phyloP scores from a whole-genome alignment of 2,797 vertebrate genomes.

The Simalia tracyae region DNA sequence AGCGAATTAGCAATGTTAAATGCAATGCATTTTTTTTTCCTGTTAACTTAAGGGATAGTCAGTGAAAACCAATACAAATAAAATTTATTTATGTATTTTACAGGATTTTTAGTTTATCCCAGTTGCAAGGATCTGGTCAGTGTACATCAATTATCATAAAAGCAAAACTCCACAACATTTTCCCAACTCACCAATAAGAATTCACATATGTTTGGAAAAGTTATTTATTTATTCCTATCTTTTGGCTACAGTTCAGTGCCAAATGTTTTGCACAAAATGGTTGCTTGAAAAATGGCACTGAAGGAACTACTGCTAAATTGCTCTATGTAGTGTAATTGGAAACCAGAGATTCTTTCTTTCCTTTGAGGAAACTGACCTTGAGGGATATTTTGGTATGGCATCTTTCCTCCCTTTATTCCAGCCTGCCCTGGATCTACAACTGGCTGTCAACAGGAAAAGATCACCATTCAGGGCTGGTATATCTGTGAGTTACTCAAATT shows the following conservation, averaged over 20 bases:
- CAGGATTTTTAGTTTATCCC: too few species aligned
- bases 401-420: background rate
- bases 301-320: background rate
- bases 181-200: too few species aligned
- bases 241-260: constrained; percentile 40
- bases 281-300: constrained; percentile 33
- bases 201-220: background rate
- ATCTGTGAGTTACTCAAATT: background rate
- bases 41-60: constrained; percentile 9
- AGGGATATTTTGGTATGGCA: background rate
- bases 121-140: too few species aligned
- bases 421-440: background rate
- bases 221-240: constrained; percentile 32
- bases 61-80: constrained; percentile 29
- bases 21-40: constrained; percentile 16
- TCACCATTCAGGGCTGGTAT: too few species aligned
- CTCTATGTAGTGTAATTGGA: background rate
- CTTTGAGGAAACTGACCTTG: background rate
- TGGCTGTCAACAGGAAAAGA: background rate
- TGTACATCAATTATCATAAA: too few species aligned
- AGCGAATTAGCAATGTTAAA: background rate
- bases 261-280: constrained; percentile 35
- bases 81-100: constrained; percentile 1
- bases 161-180: too few species aligned
- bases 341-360: background rate